Evolutionary conservation across 2,888 invertebrate genomes (phyloP), one percentile per base, ranked within the genome.

Genomic region (Drosophila mulleri): DNA sequence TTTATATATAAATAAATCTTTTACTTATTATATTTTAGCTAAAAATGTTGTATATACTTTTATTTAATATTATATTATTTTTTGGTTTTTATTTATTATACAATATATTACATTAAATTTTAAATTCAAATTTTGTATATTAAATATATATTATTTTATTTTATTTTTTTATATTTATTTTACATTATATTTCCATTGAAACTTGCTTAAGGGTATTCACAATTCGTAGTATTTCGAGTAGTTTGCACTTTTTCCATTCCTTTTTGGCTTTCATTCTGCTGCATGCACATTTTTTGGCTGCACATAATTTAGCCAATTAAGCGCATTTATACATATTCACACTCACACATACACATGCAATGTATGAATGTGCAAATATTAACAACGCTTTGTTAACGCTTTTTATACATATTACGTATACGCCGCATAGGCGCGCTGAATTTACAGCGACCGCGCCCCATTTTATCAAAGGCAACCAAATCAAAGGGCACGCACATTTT

Each of bases 261-360:
- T 37, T 62, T 72, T 52, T 53, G 53, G 47, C 63, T 56, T 41
- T 52, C 60, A 64, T 67, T 78, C 41, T 72, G 71, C 54, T 57
- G 54, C 39, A 48, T 52, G 42, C 56, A 47, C 58, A 76, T 47
- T 64, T 78, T 61, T 62, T 59, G 74, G 45, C 64, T 53, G 56
- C 67, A 72, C 64, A 85, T 80, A 73, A 81, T 76, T 82, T 69
- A 65, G 63, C 73, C 76, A 83, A 82, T 83, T 87, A 78, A 61
- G 75, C 70, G 66, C 67, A 72, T 78, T 81, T 67, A 67, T 61
- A 23, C 23, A 4, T 20, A 20, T n/a, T n/a, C 7, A 29, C 8
- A 29, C 2, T 26, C 26, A 29, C 6, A 7, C 26, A 7, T 26
- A 26, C 6, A 6, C 1, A 6, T 29, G 29, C 2, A 29, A 29